Evolutionary conservation across 2,113 vertebrate genomes (phyloP).

Genomic region (Furnarius figulus): DNA sequence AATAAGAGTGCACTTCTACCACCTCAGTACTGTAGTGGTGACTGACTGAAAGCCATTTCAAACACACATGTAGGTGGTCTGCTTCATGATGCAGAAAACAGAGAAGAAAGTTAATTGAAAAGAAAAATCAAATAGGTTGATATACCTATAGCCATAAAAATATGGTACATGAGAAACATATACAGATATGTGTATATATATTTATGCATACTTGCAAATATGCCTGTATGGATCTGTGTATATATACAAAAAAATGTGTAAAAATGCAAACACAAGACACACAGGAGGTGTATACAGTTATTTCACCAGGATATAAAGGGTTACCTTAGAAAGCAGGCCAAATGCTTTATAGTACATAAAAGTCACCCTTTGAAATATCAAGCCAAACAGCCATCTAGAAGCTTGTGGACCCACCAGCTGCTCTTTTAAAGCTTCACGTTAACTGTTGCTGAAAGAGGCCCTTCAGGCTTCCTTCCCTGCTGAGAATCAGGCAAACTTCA

Average conservation of each 20-base stretch:
- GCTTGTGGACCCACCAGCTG: constrained; percentile 38
- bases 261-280: background rate
- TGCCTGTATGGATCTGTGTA: background rate
- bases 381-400: constrained; percentile 53
- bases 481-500: background rate
- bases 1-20: background rate
- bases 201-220: background rate
- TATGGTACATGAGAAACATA: background rate
- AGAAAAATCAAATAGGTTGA: background rate
- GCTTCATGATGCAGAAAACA: background rate
- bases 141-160: background rate
- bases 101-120: background rate
- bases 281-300: background rate
- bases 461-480: background rate
- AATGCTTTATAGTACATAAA: constrained; percentile 60
- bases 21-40: background rate
- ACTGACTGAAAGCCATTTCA: background rate
- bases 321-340: constrained; percentile 49
- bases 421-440: constrained; percentile 21
- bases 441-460: background rate
- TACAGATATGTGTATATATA: background rate
- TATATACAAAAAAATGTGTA: background rate
- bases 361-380: constrained; percentile 59
- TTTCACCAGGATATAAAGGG: constrained; percentile 19
- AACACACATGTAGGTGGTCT: background rate